These are phyloP conservation scores for Lordiphosa mommai DNA, from an alignment of 1,140 invertebrate genomes.

Conservation along the genomic window DNA sequence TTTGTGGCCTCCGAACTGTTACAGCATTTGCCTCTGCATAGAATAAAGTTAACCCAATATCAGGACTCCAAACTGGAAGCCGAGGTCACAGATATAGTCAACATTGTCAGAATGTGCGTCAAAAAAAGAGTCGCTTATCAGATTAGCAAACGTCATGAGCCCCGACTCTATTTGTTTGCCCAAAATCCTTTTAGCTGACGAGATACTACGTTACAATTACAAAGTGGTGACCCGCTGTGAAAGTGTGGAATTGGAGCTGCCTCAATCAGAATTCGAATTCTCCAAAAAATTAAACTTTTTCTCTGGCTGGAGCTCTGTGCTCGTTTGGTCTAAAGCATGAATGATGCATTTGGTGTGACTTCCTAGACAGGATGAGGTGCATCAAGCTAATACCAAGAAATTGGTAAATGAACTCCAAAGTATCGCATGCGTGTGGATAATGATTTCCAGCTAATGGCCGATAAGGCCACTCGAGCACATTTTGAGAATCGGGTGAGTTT, in stretches of 20 bases:
- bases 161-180: slow-evolving; percentile 79
- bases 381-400: slow-evolving; percentile 49
- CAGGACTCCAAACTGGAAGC: slow-evolving; percentile 80
- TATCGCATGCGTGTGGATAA: slow-evolving; percentile 64
- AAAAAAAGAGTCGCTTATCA: slow-evolving; percentile 83
- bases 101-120: slow-evolving; percentile 82
- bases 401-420: slow-evolving; percentile 60
- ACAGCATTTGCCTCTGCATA: slow-evolving; percentile 84
- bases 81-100: slow-evolving; percentile 81
- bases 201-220: slow-evolving; percentile 43
- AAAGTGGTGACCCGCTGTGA: slow-evolving; percentile 44
- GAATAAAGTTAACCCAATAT: slow-evolving; percentile 80
- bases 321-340: slow-evolving; percentile 65
- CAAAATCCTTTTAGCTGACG: slow-evolving; percentile 35
- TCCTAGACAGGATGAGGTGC: slow-evolving; percentile 24
- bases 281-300: slow-evolving; percentile 50
- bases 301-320: slow-evolving; percentile 64
- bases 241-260: slow-evolving; percentile 42
- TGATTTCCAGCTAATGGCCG: slow-evolving; percentile 68
- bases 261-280: slow-evolving; percentile 37
- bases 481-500: slow-evolving; percentile 56
- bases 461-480: slow-evolving; percentile 44
- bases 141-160: slow-evolving; percentile 81
- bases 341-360: slow-evolving; percentile 10
- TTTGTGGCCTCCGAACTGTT: slow-evolving; percentile 94